Conservation (phyloP, 2,113 vertebrate genomes). For the Ceratotherium simum region DNA sequence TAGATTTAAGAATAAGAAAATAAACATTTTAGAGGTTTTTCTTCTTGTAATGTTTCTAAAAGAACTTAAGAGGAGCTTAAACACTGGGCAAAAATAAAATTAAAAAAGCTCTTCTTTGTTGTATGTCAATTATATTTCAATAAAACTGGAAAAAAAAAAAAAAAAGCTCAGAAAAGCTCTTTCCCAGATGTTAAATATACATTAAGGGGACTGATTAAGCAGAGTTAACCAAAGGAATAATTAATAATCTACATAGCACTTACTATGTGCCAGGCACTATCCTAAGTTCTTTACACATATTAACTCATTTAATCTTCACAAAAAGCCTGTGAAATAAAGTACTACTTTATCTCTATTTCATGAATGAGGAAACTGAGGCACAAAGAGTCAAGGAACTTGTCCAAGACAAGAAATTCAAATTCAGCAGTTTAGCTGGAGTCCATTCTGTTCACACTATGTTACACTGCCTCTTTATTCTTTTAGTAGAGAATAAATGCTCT, state of each 20-base stretch:
- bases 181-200: not conserved
- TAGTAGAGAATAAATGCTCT: not conserved
- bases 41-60: not conserved
- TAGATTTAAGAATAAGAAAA: constrained; percentile 9
- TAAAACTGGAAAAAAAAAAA: not conserved
- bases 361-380: not conserved
- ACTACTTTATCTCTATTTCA: not conserved
- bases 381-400: not conserved
- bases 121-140: not conserved
- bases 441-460: not conserved
- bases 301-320: constrained; percentile 21
- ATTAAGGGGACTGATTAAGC: not conserved
- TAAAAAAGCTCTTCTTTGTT: not conserved
- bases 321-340: constrained; percentile 6
- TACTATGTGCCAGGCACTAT: not conserved
- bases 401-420: constrained; percentile 7
- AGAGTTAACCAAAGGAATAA: constrained; percentile 19
- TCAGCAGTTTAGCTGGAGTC: not conserved
- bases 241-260: constrained; percentile 5
- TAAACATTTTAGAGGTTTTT: not conserved
- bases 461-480: constrained; percentile 22
- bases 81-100: not conserved
- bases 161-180: not conserved
- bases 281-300: not conserved
- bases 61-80: not conserved